Conservation (phyloP, 2,888 invertebrate genomes). For the Drosophila emarginata region DNA sequence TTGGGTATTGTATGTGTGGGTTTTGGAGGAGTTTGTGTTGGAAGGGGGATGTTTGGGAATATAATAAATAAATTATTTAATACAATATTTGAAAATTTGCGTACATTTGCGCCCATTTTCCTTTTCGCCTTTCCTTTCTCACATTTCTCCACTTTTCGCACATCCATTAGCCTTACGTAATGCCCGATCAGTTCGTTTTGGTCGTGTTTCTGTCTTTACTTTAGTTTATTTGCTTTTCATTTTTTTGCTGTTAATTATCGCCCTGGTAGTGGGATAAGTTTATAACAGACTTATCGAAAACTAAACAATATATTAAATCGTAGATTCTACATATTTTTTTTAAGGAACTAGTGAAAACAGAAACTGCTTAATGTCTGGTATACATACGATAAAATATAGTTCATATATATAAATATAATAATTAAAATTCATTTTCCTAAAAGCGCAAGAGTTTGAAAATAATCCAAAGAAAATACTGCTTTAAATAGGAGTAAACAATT, state of each 20-base stretch:
- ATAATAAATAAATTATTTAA: constrained; percentile 58
- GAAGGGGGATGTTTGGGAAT: constrained; percentile 19
- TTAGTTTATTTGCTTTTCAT: constrained; percentile 3
- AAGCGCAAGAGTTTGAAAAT: too few species aligned
- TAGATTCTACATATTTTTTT: neutral
- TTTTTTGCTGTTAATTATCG: constrained; percentile 7
- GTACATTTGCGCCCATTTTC: neutral
- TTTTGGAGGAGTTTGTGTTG: constrained; percentile 11
- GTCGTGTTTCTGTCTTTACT: constrained; percentile 39
- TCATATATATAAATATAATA: too few species aligned
- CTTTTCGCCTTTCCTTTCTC: constrained; percentile 4
- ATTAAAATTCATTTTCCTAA: too few species aligned
- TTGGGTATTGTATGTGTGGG: constrained; percentile 8
- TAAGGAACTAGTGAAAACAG: neutral
- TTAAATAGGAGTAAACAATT: too few species aligned
- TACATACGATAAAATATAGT: too few species aligned
- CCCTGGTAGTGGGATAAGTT: constrained; percentile 21
- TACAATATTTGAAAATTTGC: constrained; percentile 29
- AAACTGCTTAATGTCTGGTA: too few species aligned
- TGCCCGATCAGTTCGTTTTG: constrained; percentile 45
- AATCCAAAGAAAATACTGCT: too few species aligned
- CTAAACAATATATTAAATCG: neutral
- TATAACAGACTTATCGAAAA: neutral
- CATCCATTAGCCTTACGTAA: constrained; percentile 13
- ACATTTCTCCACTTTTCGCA: constrained; percentile 17